Evolutionary conservation across 1,140 invertebrate species (phyloP), one percentile per base, ranked within the genome.

Genomic region (Zaprionus capensis): DNA sequence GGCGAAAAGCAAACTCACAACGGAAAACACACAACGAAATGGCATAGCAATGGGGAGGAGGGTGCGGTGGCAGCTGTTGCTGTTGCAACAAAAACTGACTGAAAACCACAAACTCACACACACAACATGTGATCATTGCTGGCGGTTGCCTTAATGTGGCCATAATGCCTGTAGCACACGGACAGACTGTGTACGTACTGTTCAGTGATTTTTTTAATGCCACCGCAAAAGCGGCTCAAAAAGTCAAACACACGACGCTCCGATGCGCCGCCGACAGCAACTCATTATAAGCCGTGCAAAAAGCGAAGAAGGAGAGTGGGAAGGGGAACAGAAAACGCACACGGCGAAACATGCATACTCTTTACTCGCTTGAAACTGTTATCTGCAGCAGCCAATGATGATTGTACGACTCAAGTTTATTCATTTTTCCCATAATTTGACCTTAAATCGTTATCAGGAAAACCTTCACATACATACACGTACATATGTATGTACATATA

Each of bases 221-320:
- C 67, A 59, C 79, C 83, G 62, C 65, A 65, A 64, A 82, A 82
- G 64, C 70, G 61, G 83, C 72, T 82, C 61, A 80, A 83, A 83
- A 76, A 83, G 80, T 80, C 71, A 86, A 71, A 64, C 59, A 57
- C 24, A 69, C 51, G 51, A 46, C 34, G 41, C 36, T 34, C 41
- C 15, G 12, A 14, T 63, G 34, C 15, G 28, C 26, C 15, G 38
- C 36, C 63, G 55, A 65, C 71, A 69, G 38, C 41, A n/a, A 28
- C 49, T 58, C 26, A 71, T 44, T 66, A 34, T 34, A 22, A 64
- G 67, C 51, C 51, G 20, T 24, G 15, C 49, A 12, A 14, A 51
- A 22, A 51, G 46, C 12, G 11, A 12, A 49, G 44, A 20, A 17
- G 4, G 4, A 24, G 46, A 12, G 46, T 2, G 46, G 2, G 20